A percentile compares a stretch with the other conserved stretches of the same genome.
Evolutionary conservation across 2,797 vertebrate species (phyloP).

Genomic region (Centroberyx gerrardi): DNA sequence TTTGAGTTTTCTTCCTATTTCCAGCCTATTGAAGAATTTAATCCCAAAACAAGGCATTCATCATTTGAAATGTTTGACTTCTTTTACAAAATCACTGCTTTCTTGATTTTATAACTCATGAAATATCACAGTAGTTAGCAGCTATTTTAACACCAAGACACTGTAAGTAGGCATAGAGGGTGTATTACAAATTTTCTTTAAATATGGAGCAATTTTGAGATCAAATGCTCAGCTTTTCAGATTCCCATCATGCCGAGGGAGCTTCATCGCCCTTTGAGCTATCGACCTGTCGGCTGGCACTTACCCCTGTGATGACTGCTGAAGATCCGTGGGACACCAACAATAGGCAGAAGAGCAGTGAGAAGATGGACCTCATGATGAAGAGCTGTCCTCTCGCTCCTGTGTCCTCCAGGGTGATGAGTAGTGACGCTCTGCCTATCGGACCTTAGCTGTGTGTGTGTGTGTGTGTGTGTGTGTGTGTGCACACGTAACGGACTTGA

Average conservation of each 20-base stretch:
- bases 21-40: no score
- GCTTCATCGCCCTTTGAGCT: background rate
- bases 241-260: background rate
- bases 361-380: slow-evolving; percentile 77
- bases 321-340: slow-evolving; percentile 77
- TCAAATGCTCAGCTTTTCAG: no score
- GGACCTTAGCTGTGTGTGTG: background rate
- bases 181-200: no score
- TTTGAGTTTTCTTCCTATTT: no score
- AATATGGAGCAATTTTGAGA: no score
- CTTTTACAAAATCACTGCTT: no score
- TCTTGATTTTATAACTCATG: no score
- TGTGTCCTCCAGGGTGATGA: slow-evolving; percentile 42
- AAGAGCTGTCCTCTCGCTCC: slow-evolving; percentile 51
- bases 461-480: slow-evolving; percentile 21
- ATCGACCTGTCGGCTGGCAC: slow-evolving; percentile 49
- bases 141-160: no score
- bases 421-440: slow-evolving; percentile 38
- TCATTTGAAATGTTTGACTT: no score
- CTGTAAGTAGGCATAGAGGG: no score
- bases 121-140: no score
- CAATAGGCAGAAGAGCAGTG: slow-evolving; percentile 73
- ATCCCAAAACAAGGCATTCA: no score
- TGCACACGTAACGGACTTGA: slow-evolving; percentile 42
- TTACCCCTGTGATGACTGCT: slow-evolving; percentile 88